Percentiles rank a stretch among this genome's conserved stretches.
phyloP scores from a whole-genome alignment of 2,888 invertebrate species.

The Ischnus inquisitorius region DNA sequence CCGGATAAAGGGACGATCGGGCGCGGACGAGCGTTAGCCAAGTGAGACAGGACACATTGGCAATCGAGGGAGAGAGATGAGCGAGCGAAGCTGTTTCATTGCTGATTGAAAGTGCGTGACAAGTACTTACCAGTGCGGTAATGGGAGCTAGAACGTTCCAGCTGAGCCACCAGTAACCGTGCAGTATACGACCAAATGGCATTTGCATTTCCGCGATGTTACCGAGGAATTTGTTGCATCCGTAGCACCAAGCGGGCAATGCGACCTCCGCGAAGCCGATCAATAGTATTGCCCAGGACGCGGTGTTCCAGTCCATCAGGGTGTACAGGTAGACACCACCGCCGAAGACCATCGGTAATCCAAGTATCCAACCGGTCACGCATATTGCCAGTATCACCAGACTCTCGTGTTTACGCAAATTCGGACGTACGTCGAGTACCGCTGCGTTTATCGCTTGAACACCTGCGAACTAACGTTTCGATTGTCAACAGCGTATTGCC shows the following conservation, averaged over 20 bases:
- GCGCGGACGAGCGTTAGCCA: slow-evolving; percentile 23
- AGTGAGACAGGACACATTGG: neutral
- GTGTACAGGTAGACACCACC: slow-evolving; percentile 92
- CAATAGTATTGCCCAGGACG: slow-evolving; percentile 91
- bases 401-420: slow-evolving; percentile 87
- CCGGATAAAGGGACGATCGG: slow-evolving; percentile 24
- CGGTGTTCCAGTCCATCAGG: slow-evolving; percentile 92
- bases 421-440: slow-evolving; percentile 89
- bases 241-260: slow-evolving; percentile 90
- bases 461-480: slow-evolving; percentile 88
- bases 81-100: slow-evolving; percentile 31
- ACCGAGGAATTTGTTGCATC: slow-evolving; percentile 87
- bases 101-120: slow-evolving; percentile 56
- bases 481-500: slow-evolving; percentile 48
- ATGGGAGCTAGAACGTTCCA: slow-evolving; percentile 91
- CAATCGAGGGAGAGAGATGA: neutral
- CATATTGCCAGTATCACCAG: slow-evolving; percentile 90
- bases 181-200: slow-evolving; percentile 87
- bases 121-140: slow-evolving; percentile 89
- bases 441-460: slow-evolving; percentile 91
- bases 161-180: slow-evolving; percentile 90
- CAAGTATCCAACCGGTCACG: slow-evolving; percentile 89
- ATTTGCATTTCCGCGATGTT: slow-evolving; percentile 89
- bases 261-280: slow-evolving; percentile 90
- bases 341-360: slow-evolving; percentile 91